Evolutionary conservation across 2,113 vertebrate species (phyloP), one percentile per base, ranked within the genome.

Genomic region (Halcyon malimbica): DNA sequence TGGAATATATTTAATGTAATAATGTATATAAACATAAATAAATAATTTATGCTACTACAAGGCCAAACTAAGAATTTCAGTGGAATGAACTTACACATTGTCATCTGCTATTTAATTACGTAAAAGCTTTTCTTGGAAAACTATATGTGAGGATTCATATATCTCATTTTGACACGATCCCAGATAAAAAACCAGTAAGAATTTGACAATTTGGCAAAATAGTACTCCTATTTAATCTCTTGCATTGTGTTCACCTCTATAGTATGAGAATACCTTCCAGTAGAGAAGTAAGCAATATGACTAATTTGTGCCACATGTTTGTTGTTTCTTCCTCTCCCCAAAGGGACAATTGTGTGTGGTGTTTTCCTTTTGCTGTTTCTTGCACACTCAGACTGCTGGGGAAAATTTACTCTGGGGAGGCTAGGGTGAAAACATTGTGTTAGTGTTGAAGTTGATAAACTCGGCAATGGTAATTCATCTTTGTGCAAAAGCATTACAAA

Each of bases 231-330:
- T 29, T 63, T n/a, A 50, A 4, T 54, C 11, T 39, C 42, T 81
- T 65, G 7, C 6, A 18, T 21, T 65, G 26, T 4, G 0, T 54
- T 57, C 59, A 71, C 42, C 26, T 24, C 21, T 67, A 5, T 4
- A 37, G 33, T 15, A 63, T 48, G 20, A 60, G 21, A 93, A 13
- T 10, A 54, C 25, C 16, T 70, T 88, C 41, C 63, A 79, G n/a
- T 6, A 54, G 19, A 57, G 44, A 10, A 59, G 17, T 39, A 77
- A 83, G 25, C 15, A 44, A 63, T 23, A 7, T 3, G 6, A 20
- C 37, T 77, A 67, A 56, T 4, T 0, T 19, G 28, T 16, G 28
- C 83, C 46, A 79, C 29, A 23, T 0, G 0, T 31, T 76, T 51
- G 6, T 59, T 42, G 41, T 71, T 74, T 62, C 50, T 75, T 74